Conservation (phyloP, 2,797 vertebrate genomes). For the Sebastes oblongus region DNA sequence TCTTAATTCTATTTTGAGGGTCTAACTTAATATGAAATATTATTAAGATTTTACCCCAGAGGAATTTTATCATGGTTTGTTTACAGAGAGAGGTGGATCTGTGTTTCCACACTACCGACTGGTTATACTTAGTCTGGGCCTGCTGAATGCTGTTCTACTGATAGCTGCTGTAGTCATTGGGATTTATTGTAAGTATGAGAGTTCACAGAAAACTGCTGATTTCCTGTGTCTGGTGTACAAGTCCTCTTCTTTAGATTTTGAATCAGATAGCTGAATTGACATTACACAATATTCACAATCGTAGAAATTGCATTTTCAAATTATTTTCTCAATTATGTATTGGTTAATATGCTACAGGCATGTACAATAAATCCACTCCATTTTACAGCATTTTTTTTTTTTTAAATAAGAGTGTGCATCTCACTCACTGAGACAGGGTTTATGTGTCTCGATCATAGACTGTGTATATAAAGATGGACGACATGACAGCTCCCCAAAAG, state of each 20-base stretch:
- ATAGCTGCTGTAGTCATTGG: constrained; percentile 58
- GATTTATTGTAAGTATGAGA: constrained; percentile 73
- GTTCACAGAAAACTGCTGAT: background rate
- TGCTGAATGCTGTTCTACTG: constrained; percentile 67
- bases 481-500: too few species aligned
- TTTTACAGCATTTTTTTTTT: background rate
- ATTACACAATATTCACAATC: background rate
- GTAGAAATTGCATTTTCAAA: background rate
- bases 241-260: background rate
- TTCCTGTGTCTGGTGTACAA: background rate
- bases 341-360: background rate
- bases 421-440: background rate
- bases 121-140: constrained; percentile 54
- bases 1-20: background rate
- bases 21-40: background rate
- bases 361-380: background rate
- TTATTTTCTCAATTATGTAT: background rate
- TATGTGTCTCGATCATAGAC: background rate
- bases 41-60: background rate
- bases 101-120: constrained; percentile 38
- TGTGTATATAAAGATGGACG: too few species aligned
- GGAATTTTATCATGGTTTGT: constrained; percentile 33
- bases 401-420: background rate
- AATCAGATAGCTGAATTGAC: background rate
- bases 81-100: constrained; percentile 29